Conservation (phyloP, 2,797 vertebrate genomes). For the Acrossocheilus fasciatus region DNA sequence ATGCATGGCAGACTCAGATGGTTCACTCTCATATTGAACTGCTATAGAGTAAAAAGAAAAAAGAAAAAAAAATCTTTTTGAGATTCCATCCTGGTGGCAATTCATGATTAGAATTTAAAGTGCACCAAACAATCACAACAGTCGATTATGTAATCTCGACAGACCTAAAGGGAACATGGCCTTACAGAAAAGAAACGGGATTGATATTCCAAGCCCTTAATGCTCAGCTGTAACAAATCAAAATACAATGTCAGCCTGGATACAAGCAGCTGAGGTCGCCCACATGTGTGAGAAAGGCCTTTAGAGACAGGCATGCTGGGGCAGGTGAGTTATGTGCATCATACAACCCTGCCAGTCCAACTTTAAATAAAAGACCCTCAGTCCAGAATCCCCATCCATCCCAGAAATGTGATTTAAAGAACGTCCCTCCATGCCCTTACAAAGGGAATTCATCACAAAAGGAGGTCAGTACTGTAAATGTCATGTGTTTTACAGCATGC, state of each 20-base stretch:
- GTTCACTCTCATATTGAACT: not conserved
- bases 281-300: not conserved
- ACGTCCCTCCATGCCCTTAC: slow-evolving; percentile 13
- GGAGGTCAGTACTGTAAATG: slow-evolving; percentile 50
- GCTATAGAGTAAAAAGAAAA: not conserved
- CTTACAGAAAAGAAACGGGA: not conserved
- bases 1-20: not conserved
- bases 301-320: slow-evolving; percentile 2
- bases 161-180: not conserved
- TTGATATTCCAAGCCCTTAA: not conserved
- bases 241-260: not conserved
- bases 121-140: not conserved
- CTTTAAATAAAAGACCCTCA: not conserved
- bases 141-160: not conserved
- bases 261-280: not conserved
- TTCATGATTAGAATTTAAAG: not conserved
- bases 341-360: slow-evolving; percentile 3
- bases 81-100: not conserved
- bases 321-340: slow-evolving; percentile 39
- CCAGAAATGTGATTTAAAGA: slow-evolving; percentile 47
- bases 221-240: not conserved
- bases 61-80: not conserved
- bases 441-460: slow-evolving; percentile 47
- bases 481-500: slow-evolving; percentile 43
- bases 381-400: not conserved